Conservation (phyloP, 2,888 invertebrate genomes). For the Electrophaes corylata region DNA sequence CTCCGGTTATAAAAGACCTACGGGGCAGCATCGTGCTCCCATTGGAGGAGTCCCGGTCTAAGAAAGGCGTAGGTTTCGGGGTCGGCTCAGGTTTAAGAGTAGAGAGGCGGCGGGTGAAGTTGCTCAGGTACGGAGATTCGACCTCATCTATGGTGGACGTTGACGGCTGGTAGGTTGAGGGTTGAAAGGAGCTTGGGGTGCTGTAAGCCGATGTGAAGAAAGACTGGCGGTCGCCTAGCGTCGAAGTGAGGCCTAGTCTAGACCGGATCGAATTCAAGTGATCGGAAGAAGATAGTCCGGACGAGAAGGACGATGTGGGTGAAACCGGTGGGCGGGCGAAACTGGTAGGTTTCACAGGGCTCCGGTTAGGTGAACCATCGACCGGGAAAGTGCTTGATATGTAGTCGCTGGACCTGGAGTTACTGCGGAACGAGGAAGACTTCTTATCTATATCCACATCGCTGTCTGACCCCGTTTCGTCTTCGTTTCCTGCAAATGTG, state of each 20-base stretch:
- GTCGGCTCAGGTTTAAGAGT: slow-evolving; percentile 68
- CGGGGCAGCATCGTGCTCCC: slow-evolving; percentile 67
- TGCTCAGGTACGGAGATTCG: slow-evolving; percentile 88
- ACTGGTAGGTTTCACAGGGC: slow-evolving; percentile 66
- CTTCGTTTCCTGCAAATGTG: slow-evolving; percentile 74
- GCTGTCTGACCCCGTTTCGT: slow-evolving; percentile 89
- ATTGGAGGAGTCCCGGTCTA: slow-evolving; percentile 72
- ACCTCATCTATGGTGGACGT: slow-evolving; percentile 77
- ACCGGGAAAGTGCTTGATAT: slow-evolving; percentile 71
- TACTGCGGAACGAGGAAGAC: slow-evolving; percentile 64
- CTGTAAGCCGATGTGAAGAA: slow-evolving; percentile 59
- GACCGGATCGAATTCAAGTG: slow-evolving; percentile 85
- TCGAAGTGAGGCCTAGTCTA: slow-evolving; percentile 80
- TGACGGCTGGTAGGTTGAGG: slow-evolving; percentile 64
- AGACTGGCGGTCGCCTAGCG: slow-evolving; percentile 67
- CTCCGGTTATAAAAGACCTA: slow-evolving; percentile 69
- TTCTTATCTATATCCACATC: slow-evolving; percentile 84
- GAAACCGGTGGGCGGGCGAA: slow-evolving; percentile 70
- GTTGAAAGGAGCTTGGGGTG: slow-evolving; percentile 63
- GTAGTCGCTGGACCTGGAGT: slow-evolving; percentile 72
- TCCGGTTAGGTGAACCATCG: slow-evolving; percentile 64
- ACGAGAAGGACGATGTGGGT: slow-evolving; percentile 57
- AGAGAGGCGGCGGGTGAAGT: slow-evolving; percentile 87
- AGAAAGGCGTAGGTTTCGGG: slow-evolving; percentile 54
- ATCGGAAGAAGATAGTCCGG: slow-evolving; percentile 72